phyloP scores from a whole-genome alignment of 2,888 invertebrate genomes.

The Elegia similella region DNA sequence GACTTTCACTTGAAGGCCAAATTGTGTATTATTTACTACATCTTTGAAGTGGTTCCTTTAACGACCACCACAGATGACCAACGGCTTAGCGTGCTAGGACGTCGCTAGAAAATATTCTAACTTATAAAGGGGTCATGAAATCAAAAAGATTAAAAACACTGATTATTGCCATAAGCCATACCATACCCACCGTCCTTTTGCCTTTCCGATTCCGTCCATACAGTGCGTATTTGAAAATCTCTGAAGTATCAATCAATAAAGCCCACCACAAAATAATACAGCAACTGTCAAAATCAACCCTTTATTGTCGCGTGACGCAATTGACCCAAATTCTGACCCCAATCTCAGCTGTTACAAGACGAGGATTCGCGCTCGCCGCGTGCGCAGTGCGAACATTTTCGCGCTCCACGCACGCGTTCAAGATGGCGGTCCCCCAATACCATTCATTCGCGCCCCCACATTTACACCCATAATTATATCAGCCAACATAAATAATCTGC shows the following conservation, averaged over 20 bases:
- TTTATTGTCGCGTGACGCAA: slow-evolving; percentile 6
- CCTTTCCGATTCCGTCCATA: too few relatives aligned
- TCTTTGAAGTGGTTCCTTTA: too few relatives aligned
- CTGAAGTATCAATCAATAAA: neutral
- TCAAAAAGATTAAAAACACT: too few relatives aligned
- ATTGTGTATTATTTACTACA: too few relatives aligned
- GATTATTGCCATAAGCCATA: too few relatives aligned
- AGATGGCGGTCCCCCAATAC: slow-evolving; percentile 41
- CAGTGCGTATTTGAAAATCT: neutral
- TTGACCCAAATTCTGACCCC: slow-evolving; percentile 8
- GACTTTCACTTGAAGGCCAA: too few relatives aligned
- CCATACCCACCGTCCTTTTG: too few relatives aligned
- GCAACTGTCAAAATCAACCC: slow-evolving; percentile 6
- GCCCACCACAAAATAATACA: neutral
- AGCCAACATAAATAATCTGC: slow-evolving; percentile 32
- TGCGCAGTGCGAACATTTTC: slow-evolving; percentile 51
- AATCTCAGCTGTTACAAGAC: slow-evolving; percentile 34
- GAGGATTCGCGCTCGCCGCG: slow-evolving; percentile 46
- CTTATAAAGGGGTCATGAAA: too few relatives aligned
- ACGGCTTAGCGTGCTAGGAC: too few relatives aligned
- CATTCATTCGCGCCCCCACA: slow-evolving; percentile 55
- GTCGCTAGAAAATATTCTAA: too few relatives aligned
- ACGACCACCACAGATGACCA: too few relatives aligned
- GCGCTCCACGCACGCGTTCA: slow-evolving; percentile 49
- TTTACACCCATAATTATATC: slow-evolving; percentile 54